Base-by-base conservation (phyloP, 2,888 invertebrate species). In the Drosophila bunnanda region DNA sequence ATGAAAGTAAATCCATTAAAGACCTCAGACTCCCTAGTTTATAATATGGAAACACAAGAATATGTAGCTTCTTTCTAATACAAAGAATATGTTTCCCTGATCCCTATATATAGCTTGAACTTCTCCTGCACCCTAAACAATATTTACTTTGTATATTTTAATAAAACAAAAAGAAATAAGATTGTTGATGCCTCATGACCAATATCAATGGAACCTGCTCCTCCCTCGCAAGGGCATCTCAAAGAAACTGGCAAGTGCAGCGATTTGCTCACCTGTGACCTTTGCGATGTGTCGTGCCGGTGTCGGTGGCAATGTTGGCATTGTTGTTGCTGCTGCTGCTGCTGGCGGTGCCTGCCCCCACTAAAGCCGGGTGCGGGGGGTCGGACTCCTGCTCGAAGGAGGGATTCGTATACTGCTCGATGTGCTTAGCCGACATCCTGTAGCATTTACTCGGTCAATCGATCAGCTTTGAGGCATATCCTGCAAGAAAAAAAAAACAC, bases 261-360 rank as follows among this genome's bases (percentile, higher is more conserved):
- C 48, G 58, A 66, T 80, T 76, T 62, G 41, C 91, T 89, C 79
- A 94, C 94, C 94, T 94, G 93, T 94, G 94, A 81, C 94, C 94
- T 91, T 94, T 94, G 88, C 94, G 94, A 94, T 94, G 94, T 79
- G 94, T 93, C 80, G 82, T 80, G 93, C 94, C 92, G 80, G 72
- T 66, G 71, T 67, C 61, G 73, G 17, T 76, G 69, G 50, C 66
- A 67, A 48, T 76, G 76, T 44, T 72, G 58, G 38, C 53, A 66
- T 28, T 70, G 32, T 32, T 20, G 50, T 17, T 80, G 93, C 22
- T 55, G 62, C n/a, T 68, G 77, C 54, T 64, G 44, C n/a, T n/a
- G 34, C 28, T 22, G 61, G 20, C 32, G 46, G 12, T 50, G 44
- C 75, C 71, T 65, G 59, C 38, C 15, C 59, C 76, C 46, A 36